Conservation (phyloP, 2,113 vertebrate genomes). For the Recurvirostra avosetta region DNA sequence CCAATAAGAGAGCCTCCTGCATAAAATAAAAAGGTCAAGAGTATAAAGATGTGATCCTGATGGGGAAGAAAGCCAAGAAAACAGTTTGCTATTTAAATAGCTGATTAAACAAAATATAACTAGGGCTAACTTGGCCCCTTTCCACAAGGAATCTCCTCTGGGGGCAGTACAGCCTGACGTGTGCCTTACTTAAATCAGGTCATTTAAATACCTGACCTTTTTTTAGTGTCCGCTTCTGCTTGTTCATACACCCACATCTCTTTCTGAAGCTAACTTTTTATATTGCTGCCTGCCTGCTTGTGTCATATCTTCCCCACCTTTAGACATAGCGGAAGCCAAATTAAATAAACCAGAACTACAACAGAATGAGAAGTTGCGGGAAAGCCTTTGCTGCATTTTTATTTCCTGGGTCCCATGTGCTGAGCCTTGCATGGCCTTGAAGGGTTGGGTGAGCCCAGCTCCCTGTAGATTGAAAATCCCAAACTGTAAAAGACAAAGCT, state of each 20-base stretch:
- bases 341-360: not conserved
- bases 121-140: conserved; percentile 62
- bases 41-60: conserved; percentile 26
- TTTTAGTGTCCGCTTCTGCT: conserved; percentile 29
- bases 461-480: not conserved
- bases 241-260: not conserved
- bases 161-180: not conserved
- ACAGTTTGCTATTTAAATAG: conserved; percentile 65
- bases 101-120: conserved; percentile 74
- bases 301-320: not conserved
- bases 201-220: conserved; percentile 52
- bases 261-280: conserved; percentile 42
- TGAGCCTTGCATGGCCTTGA: accelerated
- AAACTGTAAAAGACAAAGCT: not conserved
- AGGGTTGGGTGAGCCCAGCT: not conserved
- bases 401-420: not conserved
- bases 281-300: not conserved
- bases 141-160: conserved; percentile 51
- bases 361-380: not conserved
- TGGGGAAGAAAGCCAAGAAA: conserved; percentile 29
- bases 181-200: conserved; percentile 53
- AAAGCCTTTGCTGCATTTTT: not conserved
- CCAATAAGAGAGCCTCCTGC: not conserved
- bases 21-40: conserved; percentile 55
- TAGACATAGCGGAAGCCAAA: not conserved